Evolutionary conservation across 2,797 vertebrate species (phyloP).

Genomic region (Thalassophryne amazonica): DNA sequence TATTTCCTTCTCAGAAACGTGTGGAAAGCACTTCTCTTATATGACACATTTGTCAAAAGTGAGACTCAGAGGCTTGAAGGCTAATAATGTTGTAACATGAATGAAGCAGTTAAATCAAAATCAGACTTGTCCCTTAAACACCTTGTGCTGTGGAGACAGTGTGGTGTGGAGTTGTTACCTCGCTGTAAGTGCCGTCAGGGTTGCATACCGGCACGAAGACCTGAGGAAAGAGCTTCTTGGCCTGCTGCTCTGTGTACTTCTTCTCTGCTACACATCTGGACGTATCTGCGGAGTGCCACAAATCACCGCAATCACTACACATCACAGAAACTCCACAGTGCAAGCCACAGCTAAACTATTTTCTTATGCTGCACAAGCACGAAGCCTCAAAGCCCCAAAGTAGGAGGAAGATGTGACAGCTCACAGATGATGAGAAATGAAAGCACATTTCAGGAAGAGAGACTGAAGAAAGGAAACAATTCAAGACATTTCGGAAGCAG

Average conservation of each 20-base stretch:
- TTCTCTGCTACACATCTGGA: conserved; percentile 97
- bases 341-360: conserved; percentile 38
- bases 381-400: conserved; percentile 38
- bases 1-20: no score
- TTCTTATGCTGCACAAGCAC: conserved; percentile 39
- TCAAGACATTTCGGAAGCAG: conserved; percentile 73
- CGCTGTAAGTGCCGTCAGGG: conserved; percentile 93
- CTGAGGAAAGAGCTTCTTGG: conserved; percentile 93
- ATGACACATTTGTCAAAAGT: no score
- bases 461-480: conserved; percentile 47
- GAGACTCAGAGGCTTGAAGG: no score
- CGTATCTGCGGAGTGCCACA: conserved; percentile 81
- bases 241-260: conserved; percentile 97
- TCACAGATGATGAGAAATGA: conserved; percentile 43
- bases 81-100: no score
- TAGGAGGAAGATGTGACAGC: conserved; percentile 37
- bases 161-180: conserved; percentile 76
- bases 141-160: no score
- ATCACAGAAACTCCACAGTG: conserved; percentile 37
- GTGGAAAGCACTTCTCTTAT: no score
- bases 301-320: conserved; percentile 58
- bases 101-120: no score
- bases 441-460: conserved; percentile 26
- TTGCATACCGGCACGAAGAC: conserved; percentile 97
- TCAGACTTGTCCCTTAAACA: no score